Evolutionary conservation across 2,888 invertebrate species (phyloP).

Genomic region (Trachelus iudaicus): DNA sequence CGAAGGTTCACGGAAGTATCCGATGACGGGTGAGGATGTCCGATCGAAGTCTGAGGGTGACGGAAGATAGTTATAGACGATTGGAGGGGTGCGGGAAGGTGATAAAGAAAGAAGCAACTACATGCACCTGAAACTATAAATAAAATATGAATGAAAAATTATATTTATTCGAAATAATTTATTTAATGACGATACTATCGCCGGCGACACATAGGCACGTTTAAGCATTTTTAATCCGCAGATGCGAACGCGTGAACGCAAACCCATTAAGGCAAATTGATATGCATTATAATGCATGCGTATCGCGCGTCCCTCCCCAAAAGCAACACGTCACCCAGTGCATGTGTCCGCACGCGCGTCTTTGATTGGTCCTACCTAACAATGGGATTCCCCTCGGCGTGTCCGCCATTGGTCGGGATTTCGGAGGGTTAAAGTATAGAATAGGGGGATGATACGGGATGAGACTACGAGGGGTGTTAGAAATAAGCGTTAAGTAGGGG

Average conservation of each 20-base stretch:
- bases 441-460: slow-evolving; percentile 61
- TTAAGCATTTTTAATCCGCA: slow-evolving; percentile 17
- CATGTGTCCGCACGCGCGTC: slow-evolving; percentile 35
- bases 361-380: slow-evolving; percentile 55
- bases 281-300: slow-evolving; percentile 53
- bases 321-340: slow-evolving; percentile 26
- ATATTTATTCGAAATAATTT: background rate
- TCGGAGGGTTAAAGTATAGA: slow-evolving; percentile 46
- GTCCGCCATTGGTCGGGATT: slow-evolving; percentile 56
- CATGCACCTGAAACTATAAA: no score
- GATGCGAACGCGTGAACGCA: slow-evolving; percentile 18
- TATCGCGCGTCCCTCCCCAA: background rate
- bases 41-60: background rate
- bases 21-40: background rate
- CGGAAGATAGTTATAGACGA: background rate
- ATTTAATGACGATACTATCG: background rate
- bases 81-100: background rate
- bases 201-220: background rate
- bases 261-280: slow-evolving; percentile 58
- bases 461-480: slow-evolving; percentile 57
- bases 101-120: background rate
- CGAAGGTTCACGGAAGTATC: background rate
- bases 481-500: slow-evolving; percentile 62
- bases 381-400: slow-evolving; percentile 56
- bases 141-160: no score